Evolutionary conservation across 2,797 vertebrate genomes (phyloP), one percentile per base, ranked within the genome.

Genomic region (Acanthopagrus latus): DNA sequence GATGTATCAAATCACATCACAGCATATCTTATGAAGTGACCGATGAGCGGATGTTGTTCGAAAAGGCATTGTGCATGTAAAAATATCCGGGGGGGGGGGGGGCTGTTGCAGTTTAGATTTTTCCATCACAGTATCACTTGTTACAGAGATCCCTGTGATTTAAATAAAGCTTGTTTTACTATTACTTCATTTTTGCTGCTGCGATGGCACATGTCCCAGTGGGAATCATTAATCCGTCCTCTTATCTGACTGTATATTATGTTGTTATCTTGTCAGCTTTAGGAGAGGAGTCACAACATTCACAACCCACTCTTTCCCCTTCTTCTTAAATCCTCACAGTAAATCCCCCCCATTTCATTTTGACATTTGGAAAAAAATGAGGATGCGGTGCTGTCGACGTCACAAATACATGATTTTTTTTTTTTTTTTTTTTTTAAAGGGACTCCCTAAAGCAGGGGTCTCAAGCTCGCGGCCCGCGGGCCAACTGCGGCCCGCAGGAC

Each of bases 241-340:
- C 18, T 66, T 52, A 63, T 76, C 62, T 41, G 64, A 58, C 73
- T 59, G 12, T 72, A 59, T 63, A 68, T 74, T 47, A 50, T 64
- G 59, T 70, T 78, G 44, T 68, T 73, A 82, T 76, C 80, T 69
- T 69, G 71, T 65, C 71, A 80, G 71, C 56, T 78, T 74, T n/a
- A 43, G 33, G 38, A 81, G 59, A 48, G 25, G 43, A 82, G 78
- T 80, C 78, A 63, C 63, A 78, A 66, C 50, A 81, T 63, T 43
- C 3, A 1, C 81, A 60, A 18, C 47, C 66, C 21, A 62, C 33
- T 54, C 38, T 25, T 51, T 60, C 21, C 23, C 14, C 16, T 54
- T 41, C 23, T 69, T 57, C 64, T 56, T 3, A 59, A 43, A 76
- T 47, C 38, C 16, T 5, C 55, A 64, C 51, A 48, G n/a, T 44